Evolutionary conservation across 2,113 vertebrate species (phyloP).

Genomic region (Parotia lawesii): DNA sequence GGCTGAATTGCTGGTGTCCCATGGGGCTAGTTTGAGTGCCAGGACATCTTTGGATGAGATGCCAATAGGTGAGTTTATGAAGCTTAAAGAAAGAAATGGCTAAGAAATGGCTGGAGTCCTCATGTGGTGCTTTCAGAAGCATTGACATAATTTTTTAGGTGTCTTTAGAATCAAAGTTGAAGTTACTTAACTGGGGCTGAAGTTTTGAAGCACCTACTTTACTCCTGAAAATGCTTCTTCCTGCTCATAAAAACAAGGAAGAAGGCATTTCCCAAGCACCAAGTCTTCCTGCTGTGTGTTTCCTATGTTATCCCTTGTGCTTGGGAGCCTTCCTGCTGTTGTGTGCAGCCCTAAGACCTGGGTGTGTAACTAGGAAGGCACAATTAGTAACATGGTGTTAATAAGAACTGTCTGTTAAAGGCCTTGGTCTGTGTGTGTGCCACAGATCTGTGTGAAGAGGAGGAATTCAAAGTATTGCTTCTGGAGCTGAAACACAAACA

Average conservation of each 20-base stretch:
- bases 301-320: neutral
- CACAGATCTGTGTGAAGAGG: conserved; percentile 93
- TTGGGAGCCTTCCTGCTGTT: neutral
- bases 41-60: conserved; percentile 95
- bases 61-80: conserved; percentile 85
- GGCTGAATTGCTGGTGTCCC: conserved; percentile 91
- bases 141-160: neutral
- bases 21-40: conserved; percentile 91
- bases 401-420: neutral
- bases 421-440: neutral
- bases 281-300: neutral
- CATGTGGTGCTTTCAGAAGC: neutral
- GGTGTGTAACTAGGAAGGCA: neutral
- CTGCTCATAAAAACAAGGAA: neutral
- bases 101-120: neutral
- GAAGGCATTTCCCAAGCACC: neutral
- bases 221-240: neutral
- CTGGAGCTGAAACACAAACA: conserved; percentile 96
- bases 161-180: neutral
- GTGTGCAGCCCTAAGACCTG: neutral
- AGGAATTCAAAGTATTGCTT: conserved; percentile 90
- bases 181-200: neutral
- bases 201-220: neutral
- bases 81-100: neutral
- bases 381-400: neutral